Percentiles rank a stretch among this genome's conserved stretches.
Evolutionary conservation across 1,140 invertebrate species (phyloP).

Genomic region (Probaryconus sp.): DNA sequence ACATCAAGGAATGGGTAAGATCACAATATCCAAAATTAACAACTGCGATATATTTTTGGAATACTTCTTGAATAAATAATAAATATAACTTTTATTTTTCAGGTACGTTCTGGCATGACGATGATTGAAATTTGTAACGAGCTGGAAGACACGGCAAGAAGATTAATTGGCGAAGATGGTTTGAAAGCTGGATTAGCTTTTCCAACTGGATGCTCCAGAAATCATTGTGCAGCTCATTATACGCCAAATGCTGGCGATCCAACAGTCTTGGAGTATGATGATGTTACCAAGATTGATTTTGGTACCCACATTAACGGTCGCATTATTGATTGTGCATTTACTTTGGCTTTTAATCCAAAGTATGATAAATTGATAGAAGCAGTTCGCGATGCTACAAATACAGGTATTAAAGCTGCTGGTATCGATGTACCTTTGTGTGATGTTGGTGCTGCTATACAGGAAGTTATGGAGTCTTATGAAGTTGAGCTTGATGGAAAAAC

Average conservation of each 20-base stretch:
- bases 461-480: constrained; percentile 99
- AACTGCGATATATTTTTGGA: neutral
- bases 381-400: constrained; percentile 98
- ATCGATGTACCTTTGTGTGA: constrained; percentile 99
- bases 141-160: constrained; percentile 93
- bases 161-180: constrained; percentile 96
- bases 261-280: constrained; percentile 96
- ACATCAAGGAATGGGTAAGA: constrained; percentile 75
- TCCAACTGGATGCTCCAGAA: constrained; percentile 98
- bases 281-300: constrained; percentile 99
- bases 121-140: constrained; percentile 99
- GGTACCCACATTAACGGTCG: constrained; percentile 99
- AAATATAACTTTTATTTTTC: too few relatives aligned
- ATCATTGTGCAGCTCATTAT: constrained; percentile 99
- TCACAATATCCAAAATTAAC: constrained; percentile 16
- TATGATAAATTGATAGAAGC: constrained; percentile 97
- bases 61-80: too few relatives aligned
- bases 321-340: constrained; percentile 99
- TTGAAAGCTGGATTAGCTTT: constrained; percentile 98
- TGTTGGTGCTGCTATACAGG: constrained; percentile 98
- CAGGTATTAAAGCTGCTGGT: constrained; percentile 95
- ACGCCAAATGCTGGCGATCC: constrained; percentile 99
- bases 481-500: constrained; percentile 98
- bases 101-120: constrained; percentile 98
- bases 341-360: constrained; percentile 96